A percentile compares a stretch with the other conserved stretches of the same genome.
phyloP scores from a whole-genome alignment of 2,113 vertebrate species.

The Crypturellus undulatus region DNA sequence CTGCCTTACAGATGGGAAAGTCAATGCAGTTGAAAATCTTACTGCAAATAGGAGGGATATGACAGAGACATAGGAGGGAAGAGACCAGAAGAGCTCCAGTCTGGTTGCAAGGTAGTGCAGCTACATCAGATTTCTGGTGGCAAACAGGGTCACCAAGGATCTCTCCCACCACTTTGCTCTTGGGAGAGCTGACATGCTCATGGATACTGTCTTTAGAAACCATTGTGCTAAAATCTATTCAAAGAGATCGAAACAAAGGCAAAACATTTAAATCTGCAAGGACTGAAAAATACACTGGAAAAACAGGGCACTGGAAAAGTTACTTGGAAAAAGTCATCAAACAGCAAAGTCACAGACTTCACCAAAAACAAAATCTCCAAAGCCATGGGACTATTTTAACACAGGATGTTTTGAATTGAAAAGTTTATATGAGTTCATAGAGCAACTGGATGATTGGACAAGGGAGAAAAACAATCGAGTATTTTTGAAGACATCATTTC shows the following conservation, averaged over 20 bases:
- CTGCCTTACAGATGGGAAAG: conserved; percentile 19
- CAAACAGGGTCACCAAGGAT: neutral
- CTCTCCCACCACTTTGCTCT: neutral
- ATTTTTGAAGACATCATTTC: neutral
- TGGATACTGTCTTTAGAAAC: neutral
- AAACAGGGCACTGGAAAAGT: neutral
- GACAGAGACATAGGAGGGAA: neutral
- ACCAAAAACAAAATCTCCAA: neutral
- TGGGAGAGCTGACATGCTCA: neutral
- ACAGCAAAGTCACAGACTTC: accelerated
- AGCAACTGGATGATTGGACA: neutral
- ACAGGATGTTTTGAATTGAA: neutral
- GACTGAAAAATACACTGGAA: neutral
- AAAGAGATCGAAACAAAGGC: neutral
- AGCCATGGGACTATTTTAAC: neutral
- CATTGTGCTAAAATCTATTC: neutral
- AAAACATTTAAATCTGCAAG: neutral
- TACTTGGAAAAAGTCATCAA: neutral
- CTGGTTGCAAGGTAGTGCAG: neutral
- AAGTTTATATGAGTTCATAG: neutral
- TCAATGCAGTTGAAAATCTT: neutral
- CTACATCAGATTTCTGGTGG: neutral
- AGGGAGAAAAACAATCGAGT: neutral
- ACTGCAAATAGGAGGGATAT: neutral
- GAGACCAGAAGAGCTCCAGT: neutral